phyloP scores from a whole-genome alignment of 2,797 vertebrate species.

The Neomorphus geoffroyi region DNA sequence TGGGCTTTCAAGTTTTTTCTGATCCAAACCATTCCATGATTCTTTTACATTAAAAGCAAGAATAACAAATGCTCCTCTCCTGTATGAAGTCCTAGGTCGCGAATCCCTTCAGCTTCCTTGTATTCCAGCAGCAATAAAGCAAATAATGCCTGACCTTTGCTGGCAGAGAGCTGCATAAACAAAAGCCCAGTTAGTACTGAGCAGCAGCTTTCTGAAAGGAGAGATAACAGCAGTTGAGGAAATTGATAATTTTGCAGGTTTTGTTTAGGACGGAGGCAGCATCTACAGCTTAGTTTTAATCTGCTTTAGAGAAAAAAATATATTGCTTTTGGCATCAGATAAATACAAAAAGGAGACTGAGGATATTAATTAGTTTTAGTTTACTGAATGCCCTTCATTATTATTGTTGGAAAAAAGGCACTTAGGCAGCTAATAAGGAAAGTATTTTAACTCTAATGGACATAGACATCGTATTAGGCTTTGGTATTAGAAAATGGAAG shows the following conservation, averaged over 20 bases:
- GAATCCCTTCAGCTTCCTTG: not conserved
- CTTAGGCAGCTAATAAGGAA: slow-evolving; percentile 62
- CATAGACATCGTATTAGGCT: slow-evolving; percentile 34
- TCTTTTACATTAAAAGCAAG: rapidly evolving
- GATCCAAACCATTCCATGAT: too few species aligned
- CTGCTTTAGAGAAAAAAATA: slow-evolving; percentile 33
- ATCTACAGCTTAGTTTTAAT: slow-evolving; percentile 56
- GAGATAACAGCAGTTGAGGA: slow-evolving; percentile 45
- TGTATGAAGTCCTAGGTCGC: not conserved
- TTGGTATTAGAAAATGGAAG: slow-evolving; percentile 44
- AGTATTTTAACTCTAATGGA: slow-evolving; percentile 65
- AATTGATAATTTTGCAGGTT: slow-evolving; percentile 66
- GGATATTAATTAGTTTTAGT: slow-evolving; percentile 69
- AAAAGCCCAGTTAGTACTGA: not conserved
- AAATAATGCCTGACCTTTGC: not conserved
- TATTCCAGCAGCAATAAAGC: not conserved
- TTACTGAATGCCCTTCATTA: slow-evolving; percentile 62
- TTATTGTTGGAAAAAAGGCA: slow-evolving; percentile 54
- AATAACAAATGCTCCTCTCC: not conserved
- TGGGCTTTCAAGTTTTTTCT: too few species aligned
- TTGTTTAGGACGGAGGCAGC: slow-evolving; percentile 47
- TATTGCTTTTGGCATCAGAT: slow-evolving; percentile 68
- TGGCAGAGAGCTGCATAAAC: not conserved
- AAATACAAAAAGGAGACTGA: slow-evolving; percentile 49
- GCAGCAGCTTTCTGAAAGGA: slow-evolving; percentile 15